These are phyloP conservation scores for Alectoris magna DNA, from an alignment of 2,797 vertebrate species.

Conservation along the genomic window DNA sequence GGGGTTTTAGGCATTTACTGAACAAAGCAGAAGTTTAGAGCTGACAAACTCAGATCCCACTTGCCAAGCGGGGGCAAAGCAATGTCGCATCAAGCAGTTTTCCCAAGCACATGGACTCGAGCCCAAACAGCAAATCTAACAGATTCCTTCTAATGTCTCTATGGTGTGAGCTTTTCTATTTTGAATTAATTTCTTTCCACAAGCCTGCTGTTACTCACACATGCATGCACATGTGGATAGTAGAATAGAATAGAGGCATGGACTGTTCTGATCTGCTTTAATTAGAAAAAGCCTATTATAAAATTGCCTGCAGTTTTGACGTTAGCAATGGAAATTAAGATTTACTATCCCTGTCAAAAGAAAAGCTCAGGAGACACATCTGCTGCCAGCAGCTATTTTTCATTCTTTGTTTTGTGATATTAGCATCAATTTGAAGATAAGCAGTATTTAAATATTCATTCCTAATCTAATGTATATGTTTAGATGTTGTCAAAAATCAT, in stretches of 20 bases:
- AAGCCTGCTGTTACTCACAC: background rate
- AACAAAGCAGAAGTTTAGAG: background rate
- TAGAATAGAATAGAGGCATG: background rate
- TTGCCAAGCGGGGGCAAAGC: background rate
- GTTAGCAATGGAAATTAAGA: background rate
- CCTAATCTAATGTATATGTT: background rate
- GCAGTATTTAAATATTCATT: background rate
- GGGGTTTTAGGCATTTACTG: background rate
- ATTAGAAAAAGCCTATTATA: background rate
- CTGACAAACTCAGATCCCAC: background rate
- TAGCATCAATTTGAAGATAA: background rate
- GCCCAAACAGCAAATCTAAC: background rate
- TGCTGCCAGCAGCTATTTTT: background rate
- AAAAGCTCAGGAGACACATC: background rate
- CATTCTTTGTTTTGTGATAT: background rate
- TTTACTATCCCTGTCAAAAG: background rate
- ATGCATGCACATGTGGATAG: rapidly evolving
- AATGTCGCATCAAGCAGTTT: background rate
- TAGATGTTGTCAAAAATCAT: background rate
- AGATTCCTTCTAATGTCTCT: background rate
- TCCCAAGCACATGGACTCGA: rapidly evolving
- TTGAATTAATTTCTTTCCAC: background rate
- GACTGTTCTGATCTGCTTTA: background rate
- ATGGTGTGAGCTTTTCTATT: background rate
- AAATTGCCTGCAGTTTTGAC: background rate